These are phyloP conservation scores for Meteorus cinctellus DNA, from an alignment of 2,888 invertebrate genomes.

Conservation along the genomic window DNA sequence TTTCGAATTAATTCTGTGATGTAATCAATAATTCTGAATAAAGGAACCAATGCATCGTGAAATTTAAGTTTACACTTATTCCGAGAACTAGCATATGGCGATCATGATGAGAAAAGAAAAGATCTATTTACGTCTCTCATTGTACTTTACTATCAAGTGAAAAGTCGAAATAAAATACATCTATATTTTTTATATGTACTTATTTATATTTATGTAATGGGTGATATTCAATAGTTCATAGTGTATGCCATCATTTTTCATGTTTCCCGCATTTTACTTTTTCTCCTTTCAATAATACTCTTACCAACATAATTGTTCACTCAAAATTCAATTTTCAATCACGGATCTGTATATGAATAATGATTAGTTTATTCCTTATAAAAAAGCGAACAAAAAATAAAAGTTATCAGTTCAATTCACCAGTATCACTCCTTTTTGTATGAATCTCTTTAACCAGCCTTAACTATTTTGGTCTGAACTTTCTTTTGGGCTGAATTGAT, in stretches of 20 bases:
- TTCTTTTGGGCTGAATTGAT: constrained; percentile 94
- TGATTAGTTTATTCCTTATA: too few relatives aligned
- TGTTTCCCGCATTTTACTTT: not conserved
- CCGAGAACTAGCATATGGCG: not conserved
- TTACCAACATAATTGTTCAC: not conserved
- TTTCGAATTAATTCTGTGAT: not conserved
- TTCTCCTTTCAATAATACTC: not conserved
- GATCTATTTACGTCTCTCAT: not conserved
- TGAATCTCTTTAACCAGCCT: constrained; percentile 63
- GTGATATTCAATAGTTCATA: not conserved
- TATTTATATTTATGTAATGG: not conserved
- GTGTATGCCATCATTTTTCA: not conserved
- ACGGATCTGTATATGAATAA: too few relatives aligned
- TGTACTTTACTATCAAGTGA: constrained; percentile 1
- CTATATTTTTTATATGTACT: not conserved
- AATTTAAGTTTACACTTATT: not conserved
- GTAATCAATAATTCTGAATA: not conserved
- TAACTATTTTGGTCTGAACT: constrained; percentile 69
- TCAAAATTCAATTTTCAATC: too few relatives aligned
- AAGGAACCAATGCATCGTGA: not conserved
- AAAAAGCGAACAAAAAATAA: not conserved
- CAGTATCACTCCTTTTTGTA: too few relatives aligned
- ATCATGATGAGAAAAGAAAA: not conserved
- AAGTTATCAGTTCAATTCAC: too few relatives aligned
- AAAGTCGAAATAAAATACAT: constrained; percentile 6